These are phyloP conservation scores for Perodicticus potto DNA, from an alignment of 2,797 vertebrate genomes.

Conservation along the genomic window DNA sequence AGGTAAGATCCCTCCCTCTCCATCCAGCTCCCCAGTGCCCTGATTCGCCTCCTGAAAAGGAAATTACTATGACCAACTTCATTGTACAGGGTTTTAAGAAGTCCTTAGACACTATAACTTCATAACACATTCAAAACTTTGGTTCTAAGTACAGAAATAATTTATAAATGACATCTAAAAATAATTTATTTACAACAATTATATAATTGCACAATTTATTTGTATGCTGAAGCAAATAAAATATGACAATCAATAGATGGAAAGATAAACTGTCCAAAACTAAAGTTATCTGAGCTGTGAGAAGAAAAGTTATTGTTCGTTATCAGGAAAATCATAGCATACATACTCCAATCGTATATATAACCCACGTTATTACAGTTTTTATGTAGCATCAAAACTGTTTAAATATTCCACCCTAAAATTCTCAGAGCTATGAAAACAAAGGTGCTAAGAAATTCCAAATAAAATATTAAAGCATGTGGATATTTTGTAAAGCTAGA, in stretches of 20 bases:
- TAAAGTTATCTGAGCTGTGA: neutral
- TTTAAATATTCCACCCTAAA: neutral
- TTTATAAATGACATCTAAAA: conserved; percentile 1
- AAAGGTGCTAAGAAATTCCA: neutral
- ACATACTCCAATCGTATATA: neutral
- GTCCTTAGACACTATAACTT: conserved; percentile 30
- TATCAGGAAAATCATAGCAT: neutral
- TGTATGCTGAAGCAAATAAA: conserved; percentile 28
- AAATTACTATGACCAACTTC: neutral
- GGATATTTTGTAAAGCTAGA: conserved; percentile 7
- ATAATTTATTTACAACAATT: conserved; percentile 40
- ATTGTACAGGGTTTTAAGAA: neutral
- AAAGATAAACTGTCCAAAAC: conserved; percentile 24
- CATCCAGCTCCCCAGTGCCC: neutral
- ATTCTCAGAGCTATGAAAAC: conserved; percentile 11
- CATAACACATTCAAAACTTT: conserved; percentile 9
- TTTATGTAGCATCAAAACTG: neutral
- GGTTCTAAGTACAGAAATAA: conserved; percentile 16
- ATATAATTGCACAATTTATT: neutral
- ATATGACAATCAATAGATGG: neutral
- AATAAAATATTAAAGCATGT: neutral
- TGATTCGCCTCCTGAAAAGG: neutral
- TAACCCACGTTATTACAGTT: neutral
- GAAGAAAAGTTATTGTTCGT: neutral
- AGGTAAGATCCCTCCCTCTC: neutral